phyloP scores from a whole-genome alignment of 92 coral and sea anemone genomes.

The Micromussa lordhowensis region DNA sequence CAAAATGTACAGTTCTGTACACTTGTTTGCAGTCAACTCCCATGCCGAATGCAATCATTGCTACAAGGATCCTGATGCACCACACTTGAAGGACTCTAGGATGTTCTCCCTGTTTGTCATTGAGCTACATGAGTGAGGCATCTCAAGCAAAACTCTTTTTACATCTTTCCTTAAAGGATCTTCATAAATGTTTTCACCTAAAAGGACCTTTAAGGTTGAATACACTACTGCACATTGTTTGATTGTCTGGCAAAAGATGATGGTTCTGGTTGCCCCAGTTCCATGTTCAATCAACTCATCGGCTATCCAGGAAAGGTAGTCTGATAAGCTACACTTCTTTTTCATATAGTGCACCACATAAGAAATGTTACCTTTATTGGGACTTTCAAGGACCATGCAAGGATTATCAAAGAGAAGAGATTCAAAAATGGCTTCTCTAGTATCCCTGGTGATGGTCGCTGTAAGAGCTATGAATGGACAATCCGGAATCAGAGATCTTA shows the following conservation, averaged over 20 bases:
- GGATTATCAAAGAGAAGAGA: conserved; percentile 30
- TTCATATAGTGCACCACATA: conserved; percentile 56
- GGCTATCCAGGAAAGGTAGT: conserved; percentile 49
- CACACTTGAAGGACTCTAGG: conserved; percentile 4
- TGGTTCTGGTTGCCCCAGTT: conserved; percentile 42
- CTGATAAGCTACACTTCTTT: conserved; percentile 18
- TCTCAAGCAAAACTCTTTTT: neutral
- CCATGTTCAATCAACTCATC: conserved; percentile 43
- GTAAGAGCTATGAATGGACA: conserved; percentile 38
- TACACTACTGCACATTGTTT: conserved; percentile 52
- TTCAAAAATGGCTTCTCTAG: conserved; percentile 33
- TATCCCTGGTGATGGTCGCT: conserved; percentile 49
- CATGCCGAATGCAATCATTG: conserved; percentile 60
- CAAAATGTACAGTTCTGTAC: conserved; percentile 51
- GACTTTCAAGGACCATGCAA: conserved; percentile 43
- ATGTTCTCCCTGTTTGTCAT: conserved; percentile 34
- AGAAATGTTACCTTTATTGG: conserved; percentile 40
- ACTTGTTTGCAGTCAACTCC: conserved; percentile 20
- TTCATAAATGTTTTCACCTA: conserved; percentile 27
- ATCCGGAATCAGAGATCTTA: neutral
- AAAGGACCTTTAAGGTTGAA: conserved; percentile 15
- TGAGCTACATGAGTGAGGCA: conserved; percentile 49
- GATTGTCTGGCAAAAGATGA: conserved; percentile 63
- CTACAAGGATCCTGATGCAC: conserved; percentile 36
- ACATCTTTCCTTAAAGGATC: neutral